These are phyloP conservation scores for Leptinotarsa haldemani DNA, from an alignment of 2,888 invertebrate genomes.

Conservation along the genomic window DNA sequence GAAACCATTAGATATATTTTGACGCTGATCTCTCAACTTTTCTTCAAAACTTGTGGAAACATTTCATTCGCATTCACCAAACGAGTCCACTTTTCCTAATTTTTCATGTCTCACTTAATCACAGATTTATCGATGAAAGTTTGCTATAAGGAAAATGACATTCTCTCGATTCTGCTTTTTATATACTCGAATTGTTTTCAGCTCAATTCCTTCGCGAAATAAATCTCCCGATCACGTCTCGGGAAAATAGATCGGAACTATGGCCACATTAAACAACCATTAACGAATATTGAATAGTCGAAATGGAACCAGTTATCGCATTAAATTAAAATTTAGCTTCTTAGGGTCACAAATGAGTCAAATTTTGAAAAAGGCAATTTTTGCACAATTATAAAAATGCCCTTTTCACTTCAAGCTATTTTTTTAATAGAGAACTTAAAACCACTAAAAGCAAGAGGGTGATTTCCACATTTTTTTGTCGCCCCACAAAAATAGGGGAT, in stretches of 20 bases:
- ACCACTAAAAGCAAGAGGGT: too few relatives aligned
- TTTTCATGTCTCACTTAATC: constrained; percentile 1
- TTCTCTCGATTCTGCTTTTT: neutral
- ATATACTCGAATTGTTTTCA: neutral
- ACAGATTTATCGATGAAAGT: neutral
- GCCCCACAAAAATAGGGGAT: too few relatives aligned
- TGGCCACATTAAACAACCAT: constrained; percentile 7
- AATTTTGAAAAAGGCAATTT: too few relatives aligned
- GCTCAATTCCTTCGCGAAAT: neutral
- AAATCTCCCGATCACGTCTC: neutral
- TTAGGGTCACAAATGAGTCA: too few relatives aligned
- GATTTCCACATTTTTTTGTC: too few relatives aligned
- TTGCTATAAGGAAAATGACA: neutral
- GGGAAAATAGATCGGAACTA: constrained; percentile 2
- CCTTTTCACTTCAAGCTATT: too few relatives aligned
- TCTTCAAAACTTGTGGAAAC: too few relatives aligned
- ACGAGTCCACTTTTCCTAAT: neutral
- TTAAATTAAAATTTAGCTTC: neutral
- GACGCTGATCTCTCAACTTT: too few relatives aligned
- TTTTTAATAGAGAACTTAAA: too few relatives aligned
- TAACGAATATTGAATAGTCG: neutral
- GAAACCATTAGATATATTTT: neutral
- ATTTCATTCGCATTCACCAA: neutral
- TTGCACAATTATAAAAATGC: too few relatives aligned
- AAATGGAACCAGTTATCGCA: neutral